Percentiles rank a stretch among this genome's conserved stretches.
These are phyloP conservation scores for Smutsia temminckii DNA, from an alignment of 2,797 vertebrate species.

Conservation along the genomic window DNA sequence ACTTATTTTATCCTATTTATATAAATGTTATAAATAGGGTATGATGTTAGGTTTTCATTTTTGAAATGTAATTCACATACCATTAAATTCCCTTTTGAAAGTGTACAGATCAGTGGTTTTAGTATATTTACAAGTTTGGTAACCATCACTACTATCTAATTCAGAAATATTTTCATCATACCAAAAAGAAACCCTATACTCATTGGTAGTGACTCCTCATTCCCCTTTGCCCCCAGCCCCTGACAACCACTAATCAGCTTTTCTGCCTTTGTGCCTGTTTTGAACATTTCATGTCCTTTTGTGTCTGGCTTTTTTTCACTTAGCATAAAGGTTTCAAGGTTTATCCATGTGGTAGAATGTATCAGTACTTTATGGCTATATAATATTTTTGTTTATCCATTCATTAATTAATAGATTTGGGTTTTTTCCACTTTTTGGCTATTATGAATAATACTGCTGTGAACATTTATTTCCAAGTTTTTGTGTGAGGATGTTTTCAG, in stretches of 20 bases:
- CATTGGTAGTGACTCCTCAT: neutral
- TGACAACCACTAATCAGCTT: neutral
- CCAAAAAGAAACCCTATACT: neutral
- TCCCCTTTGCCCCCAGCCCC: neutral
- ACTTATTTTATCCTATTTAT: neutral
- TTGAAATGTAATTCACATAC: neutral
- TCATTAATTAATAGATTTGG: neutral
- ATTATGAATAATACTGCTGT: neutral
- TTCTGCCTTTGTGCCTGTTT: neutral
- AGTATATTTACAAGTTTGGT: neutral
- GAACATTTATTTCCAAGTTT: slow-evolving; percentile 5
- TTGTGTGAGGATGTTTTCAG: neutral
- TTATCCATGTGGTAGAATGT: neutral
- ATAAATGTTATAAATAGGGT: neutral
- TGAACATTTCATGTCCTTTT: neutral
- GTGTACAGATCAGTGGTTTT: neutral
- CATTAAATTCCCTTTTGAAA: neutral
- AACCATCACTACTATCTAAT: neutral
- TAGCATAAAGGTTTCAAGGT: neutral
- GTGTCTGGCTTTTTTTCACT: neutral
- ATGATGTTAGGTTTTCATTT: neutral
- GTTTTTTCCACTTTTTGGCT: neutral
- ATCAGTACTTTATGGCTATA: neutral
- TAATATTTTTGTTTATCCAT: neutral
- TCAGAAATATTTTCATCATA: neutral